These are phyloP conservation scores for Cryptophagus acutangulus DNA, from an alignment of 2,888 invertebrate species.

Conservation along the genomic window DNA sequence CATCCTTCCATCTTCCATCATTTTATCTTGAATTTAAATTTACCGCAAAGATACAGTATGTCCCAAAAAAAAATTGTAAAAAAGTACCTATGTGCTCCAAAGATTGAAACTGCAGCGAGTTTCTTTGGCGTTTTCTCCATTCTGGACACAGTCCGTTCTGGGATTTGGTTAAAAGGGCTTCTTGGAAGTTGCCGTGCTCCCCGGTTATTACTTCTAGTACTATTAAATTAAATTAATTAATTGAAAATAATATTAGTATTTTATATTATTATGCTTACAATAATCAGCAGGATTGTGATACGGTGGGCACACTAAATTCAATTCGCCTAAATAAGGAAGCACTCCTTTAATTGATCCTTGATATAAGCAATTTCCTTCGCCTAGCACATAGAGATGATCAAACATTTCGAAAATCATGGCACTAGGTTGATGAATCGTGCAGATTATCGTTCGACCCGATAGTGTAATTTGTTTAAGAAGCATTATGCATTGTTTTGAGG, in stretches of 20 bases:
- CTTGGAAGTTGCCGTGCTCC: slow-evolving; percentile 61
- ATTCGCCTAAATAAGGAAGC: slow-evolving; percentile 68
- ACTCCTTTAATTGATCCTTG: slow-evolving; percentile 72
- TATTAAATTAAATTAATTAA: slow-evolving; percentile 41
- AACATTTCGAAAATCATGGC: slow-evolving; percentile 82
- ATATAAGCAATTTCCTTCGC: slow-evolving; percentile 73
- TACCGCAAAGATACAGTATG: slow-evolving; percentile 14
- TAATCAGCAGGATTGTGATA: slow-evolving; percentile 78
- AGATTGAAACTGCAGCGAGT: slow-evolving; percentile 43
- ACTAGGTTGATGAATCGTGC: slow-evolving; percentile 89
- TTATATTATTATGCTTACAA: slow-evolving; percentile 24
- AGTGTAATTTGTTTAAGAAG: slow-evolving; percentile 75
- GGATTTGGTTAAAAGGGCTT: slow-evolving; percentile 56
- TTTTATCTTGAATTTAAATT: slow-evolving; percentile 50
- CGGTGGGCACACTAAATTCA: slow-evolving; percentile 72
- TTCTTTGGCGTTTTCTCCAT: slow-evolving; percentile 50
- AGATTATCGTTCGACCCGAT: slow-evolving; percentile 81
- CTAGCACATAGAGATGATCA: slow-evolving; percentile 80
- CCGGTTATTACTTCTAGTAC: slow-evolving; percentile 78
- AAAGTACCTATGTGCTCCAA: slow-evolving; percentile 45
- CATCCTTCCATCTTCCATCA: slow-evolving; percentile 51
- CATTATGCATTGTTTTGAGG: slow-evolving; percentile 76
- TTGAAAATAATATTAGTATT: neutral
- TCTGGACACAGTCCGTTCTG: slow-evolving; percentile 57
- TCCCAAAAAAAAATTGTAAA: slow-evolving; percentile 10